Base-by-base conservation (phyloP, 1,140 invertebrate genomes). In the Rhagoletis pomonella region DNA sequence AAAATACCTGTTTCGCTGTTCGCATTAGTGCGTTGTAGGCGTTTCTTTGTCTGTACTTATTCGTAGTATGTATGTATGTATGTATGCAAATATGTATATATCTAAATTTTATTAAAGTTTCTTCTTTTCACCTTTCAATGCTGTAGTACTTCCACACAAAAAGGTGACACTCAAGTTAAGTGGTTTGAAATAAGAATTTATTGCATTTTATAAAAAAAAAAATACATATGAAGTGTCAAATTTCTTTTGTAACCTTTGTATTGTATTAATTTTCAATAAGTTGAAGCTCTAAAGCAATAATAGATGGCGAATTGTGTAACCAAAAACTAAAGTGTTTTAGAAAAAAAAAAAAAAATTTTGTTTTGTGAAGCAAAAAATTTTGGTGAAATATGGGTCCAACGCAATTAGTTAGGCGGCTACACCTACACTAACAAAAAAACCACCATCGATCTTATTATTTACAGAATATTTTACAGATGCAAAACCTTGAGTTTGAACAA, bases 11-110 rank as follows among this genome's bases (percentile, higher is more conserved):
- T 44, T 69, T 69, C 12, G 39, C 42, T 47, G 42, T 42, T 44
- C 39, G 67, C 67, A 17, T 69, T 69, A 69, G 67, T 44, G 67
- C 67, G 39, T 69, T 69, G 67, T 69, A 69, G 67, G 67, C 67
- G 67, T 69, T 44, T 14, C 42, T 47, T 44, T 69, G 42, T 47
- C 6, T 3, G 3, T 60, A 29, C 29, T 55, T 55, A 7, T 5
- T 55, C 50, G 50, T 29, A 29, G 29, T 29, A 29, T 29, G 29
- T 29, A 69, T 44, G 12, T 47, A 69, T 14, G 44, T 47, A 67
- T 10, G 39, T 42, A 29, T 7, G 5, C 29, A 39, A 4, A 67
- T 67, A 39, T 10, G 10, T 10, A 55, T 55, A 55, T 10, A 55
- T 10, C 0, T 55, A 10, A 5, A 55, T 29, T 29, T 29, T 29